Base-by-base conservation (phyloP, 2,888 invertebrate species). In the Microctonus brassicae region DNA sequence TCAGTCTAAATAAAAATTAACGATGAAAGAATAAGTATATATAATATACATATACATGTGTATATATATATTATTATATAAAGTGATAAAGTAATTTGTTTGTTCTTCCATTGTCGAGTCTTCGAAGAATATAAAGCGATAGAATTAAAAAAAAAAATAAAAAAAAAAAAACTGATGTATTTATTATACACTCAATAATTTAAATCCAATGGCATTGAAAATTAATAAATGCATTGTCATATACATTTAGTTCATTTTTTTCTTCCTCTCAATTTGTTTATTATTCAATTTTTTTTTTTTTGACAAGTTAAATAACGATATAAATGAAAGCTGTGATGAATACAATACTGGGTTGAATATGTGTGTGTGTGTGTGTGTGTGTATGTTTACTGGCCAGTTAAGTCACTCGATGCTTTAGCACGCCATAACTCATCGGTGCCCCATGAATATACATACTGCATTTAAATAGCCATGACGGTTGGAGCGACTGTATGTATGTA, bases 341-440 rank as follows among this genome's bases (percentile, higher is more conserved):
- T 63, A 47, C 47, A 39, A 63, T 39, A 39, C 63, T 17, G 7
- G 63, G n/a, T n/a, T n/a, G n/a, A n/a, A n/a, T n/a, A n/a, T n/a
- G n/a, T n/a, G n/a, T 11, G n/a, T 39, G 47, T 47, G n/a, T 39
- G 47, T 47, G 17, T n/a, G 17, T 47, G 17, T 47, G n/a, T 29
- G n/a, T 64, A 20, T 39, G 57, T 64, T 70, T 68, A 57, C 63
- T 42, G 55, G 77, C 66, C 76, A 77, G 78, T 82, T 79, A 78
- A 81, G 81, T 82, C 80, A 78, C 76, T 79, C 77, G 52, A 65
- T 75, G 80, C 79, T 81, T 80, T 81, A 83, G 79, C 83, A 81
- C 82, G 80, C 82, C 78, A 82, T 83, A 84, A 83, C 77, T 84
- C 82, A 83, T 81, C 76, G 77, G 47, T 17, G 70, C 72, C 76